phyloP scores from a whole-genome alignment of 2,888 invertebrate genomes.

The Notodonta ziczac region DNA sequence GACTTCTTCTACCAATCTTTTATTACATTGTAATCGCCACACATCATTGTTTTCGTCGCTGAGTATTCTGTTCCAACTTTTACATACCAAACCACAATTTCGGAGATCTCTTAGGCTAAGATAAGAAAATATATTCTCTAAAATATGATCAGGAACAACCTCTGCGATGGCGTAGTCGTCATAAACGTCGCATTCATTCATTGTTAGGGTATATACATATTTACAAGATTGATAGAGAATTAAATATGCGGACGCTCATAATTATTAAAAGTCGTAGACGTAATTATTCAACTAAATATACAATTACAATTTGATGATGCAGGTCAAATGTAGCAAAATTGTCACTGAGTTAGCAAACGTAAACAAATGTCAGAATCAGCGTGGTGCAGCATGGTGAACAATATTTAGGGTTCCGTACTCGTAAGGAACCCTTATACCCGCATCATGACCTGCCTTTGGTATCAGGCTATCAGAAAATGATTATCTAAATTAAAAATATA shows the following conservation, averaged over 20 bases:
- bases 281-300: background rate
- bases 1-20: conserved; percentile 92
- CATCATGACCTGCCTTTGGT: too few relatives aligned
- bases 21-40: conserved; percentile 95
- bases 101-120: conserved; percentile 93
- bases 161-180: conserved; percentile 85
- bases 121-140: conserved; percentile 96
- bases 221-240: conserved; percentile 4
- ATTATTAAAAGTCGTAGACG: background rate
- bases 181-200: conserved; percentile 51
- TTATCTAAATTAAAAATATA: too few relatives aligned
- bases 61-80: conserved; percentile 95
- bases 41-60: conserved; percentile 97
- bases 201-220: conserved; percentile 30
- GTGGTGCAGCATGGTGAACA: too few relatives aligned
- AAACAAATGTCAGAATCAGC: background rate
- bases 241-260: background rate
- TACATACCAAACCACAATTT: conserved; percentile 96
- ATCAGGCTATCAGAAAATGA: too few relatives aligned
- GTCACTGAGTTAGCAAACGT: background rate
- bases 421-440: too few relatives aligned
- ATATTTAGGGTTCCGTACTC: too few relatives aligned
- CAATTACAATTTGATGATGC: background rate
- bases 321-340: background rate
- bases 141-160: conserved; percentile 90